Evolutionary conservation across 2,888 invertebrate species (phyloP).

Genomic region (Pseudanteris insignis): DNA sequence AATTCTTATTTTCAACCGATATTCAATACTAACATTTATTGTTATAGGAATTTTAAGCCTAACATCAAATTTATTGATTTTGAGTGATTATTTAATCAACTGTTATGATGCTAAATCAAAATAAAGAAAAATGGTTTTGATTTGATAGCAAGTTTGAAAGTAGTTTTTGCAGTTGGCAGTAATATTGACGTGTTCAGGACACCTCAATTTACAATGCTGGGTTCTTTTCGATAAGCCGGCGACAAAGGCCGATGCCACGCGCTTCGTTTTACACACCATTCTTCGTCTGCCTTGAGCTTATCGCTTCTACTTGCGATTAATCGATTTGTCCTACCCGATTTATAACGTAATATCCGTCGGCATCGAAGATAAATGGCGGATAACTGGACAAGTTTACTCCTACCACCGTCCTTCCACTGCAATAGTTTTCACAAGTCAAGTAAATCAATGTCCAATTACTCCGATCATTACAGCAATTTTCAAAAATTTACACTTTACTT

Average conservation of each 20-base stretch:
- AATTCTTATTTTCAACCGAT: no score
- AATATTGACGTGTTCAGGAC: slow-evolving; percentile 19
- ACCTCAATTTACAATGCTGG: slow-evolving; percentile 20
- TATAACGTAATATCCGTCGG: slow-evolving; percentile 45
- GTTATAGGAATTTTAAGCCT: no score
- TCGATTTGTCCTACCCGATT: slow-evolving; percentile 45
- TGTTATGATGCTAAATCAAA: no score
- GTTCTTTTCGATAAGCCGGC: slow-evolving; percentile 40
- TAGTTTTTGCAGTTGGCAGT: slow-evolving; percentile 13
- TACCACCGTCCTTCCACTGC: slow-evolving; percentile 10
- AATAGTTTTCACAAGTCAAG: slow-evolving; percentile 30
- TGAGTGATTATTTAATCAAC: no score
- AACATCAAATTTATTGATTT: no score
- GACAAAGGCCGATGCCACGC: slow-evolving; percentile 40
- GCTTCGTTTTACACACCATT: slow-evolving; percentile 36
- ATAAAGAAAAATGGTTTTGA: no score
- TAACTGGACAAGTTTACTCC: slow-evolving; percentile 37
- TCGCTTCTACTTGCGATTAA: slow-evolving; percentile 45
- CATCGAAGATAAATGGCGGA: slow-evolving; percentile 39
- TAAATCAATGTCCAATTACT: slow-evolving; percentile 38
- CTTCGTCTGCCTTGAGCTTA: slow-evolving; percentile 38
- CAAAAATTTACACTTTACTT: slow-evolving; percentile 8
- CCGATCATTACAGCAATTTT: slow-evolving; percentile 20
- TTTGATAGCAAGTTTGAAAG: no score
- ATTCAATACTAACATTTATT: no score